Conservation (phyloP, 1,140 invertebrate species). For the Ptiloglossa arizonensis region DNA sequence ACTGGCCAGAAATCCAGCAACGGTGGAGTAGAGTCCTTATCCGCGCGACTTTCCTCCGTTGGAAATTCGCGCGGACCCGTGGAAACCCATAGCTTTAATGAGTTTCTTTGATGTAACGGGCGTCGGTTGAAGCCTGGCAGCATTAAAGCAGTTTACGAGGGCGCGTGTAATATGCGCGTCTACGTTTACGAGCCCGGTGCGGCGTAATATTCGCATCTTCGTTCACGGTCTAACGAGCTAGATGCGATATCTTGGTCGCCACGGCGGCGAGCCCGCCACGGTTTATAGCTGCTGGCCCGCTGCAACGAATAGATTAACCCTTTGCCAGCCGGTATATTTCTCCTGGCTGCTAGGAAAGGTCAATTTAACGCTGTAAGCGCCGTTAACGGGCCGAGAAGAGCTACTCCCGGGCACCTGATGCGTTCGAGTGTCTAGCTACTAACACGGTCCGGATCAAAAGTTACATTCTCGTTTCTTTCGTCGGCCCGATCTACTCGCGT, state of each 20-base stretch:
- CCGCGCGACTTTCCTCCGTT: neutral
- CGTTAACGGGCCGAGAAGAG: neutral
- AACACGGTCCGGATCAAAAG: neutral
- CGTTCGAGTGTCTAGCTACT: neutral
- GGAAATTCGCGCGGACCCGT: neutral
- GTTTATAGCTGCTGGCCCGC: neutral
- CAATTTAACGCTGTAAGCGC: neutral
- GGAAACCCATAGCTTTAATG: neutral
- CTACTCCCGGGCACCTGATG: neutral
- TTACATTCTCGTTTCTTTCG: too few relatives aligned
- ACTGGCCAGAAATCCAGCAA: too few relatives aligned
- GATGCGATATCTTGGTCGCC: neutral
- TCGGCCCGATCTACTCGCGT: neutral
- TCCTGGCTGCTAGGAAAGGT: neutral
- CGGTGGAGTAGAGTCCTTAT: neutral
- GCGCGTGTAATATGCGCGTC: constrained; percentile 7
- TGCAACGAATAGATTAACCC: constrained; percentile 25
- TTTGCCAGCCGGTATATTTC: neutral
- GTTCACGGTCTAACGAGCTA: constrained; percentile 7
- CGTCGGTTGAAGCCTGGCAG: neutral
- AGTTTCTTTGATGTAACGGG: constrained; percentile 38
- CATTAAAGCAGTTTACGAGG: constrained; percentile 35
- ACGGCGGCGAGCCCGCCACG: neutral
- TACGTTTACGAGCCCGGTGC: constrained; percentile 9
- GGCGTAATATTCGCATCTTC: constrained; percentile 9